Percentiles rank a stretch among this genome's conserved stretches.
These are phyloP conservation scores for Diglossa cyanea DNA, from an alignment of 2,797 vertebrate genomes.

Conservation along the genomic window DNA sequence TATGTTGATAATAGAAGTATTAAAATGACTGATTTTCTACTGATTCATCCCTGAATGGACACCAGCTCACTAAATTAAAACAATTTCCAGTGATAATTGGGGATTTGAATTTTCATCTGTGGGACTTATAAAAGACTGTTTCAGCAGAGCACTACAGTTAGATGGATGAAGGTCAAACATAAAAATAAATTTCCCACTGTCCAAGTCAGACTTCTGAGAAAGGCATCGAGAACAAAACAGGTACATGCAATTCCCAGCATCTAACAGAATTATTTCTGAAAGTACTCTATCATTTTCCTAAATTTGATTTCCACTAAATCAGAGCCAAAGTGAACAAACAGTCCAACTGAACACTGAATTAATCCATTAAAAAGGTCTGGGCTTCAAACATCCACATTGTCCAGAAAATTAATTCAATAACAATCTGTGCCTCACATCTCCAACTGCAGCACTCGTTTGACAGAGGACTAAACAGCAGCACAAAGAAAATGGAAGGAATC, in stretches of 20 bases:
- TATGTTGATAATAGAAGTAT: not conserved
- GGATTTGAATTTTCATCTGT: not conserved
- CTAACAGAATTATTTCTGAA: not conserved
- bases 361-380: not conserved
- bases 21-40: not conserved
- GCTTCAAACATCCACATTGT: not conserved
- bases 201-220: not conserved
- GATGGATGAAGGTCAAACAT: not conserved
- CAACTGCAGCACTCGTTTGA: not conserved
- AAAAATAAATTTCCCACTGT: not conserved
- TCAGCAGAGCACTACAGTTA: not conserved
- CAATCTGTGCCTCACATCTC: not conserved
- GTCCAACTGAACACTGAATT: not conserved
- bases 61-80: not conserved
- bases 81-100: not conserved
- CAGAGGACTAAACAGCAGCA: not conserved
- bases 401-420: not conserved
- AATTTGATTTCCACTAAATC: slow-evolving; percentile 7
- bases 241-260: not conserved
- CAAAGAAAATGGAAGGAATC: not conserved
- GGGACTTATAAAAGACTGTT: not conserved
- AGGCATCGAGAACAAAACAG: not conserved
- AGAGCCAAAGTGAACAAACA: slow-evolving; percentile 8
- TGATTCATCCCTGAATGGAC: not conserved
- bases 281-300: not conserved